A percentile compares a stretch with the other conserved stretches of the same genome.
These are phyloP conservation scores for Cataglyphis altisquamis DNA, from an alignment of 2,888 invertebrate species.

Conservation along the genomic window DNA sequence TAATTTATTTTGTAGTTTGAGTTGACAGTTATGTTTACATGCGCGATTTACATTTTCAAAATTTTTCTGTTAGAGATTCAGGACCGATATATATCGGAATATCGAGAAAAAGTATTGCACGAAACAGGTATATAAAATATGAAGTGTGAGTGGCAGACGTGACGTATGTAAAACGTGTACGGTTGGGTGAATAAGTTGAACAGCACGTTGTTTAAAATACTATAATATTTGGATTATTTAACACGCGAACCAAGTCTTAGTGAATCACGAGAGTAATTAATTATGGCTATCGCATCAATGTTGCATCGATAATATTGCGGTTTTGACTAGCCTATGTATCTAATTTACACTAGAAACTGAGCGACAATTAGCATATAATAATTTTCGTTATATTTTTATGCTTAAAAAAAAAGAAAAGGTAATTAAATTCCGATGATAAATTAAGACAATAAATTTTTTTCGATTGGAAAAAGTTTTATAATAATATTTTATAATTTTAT, in stretches of 20 bases:
- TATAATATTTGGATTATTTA: conserved; percentile 53
- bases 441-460: not conserved
- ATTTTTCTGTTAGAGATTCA: conserved; percentile 18
- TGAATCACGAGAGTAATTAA: conserved; percentile 50
- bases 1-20: conserved; percentile 6
- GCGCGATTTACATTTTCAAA: conserved; percentile 30
- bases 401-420: conserved; percentile 1
- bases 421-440: not conserved
- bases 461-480: not conserved
- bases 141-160: conserved; percentile 30
- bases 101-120: not conserved
- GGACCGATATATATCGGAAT: not conserved
- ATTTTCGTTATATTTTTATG: conserved; percentile 25
- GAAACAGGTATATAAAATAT: conserved; percentile 23
- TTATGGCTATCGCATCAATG: conserved; percentile 50
- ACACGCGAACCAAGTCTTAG: conserved; percentile 30
- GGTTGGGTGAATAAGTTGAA: conserved; percentile 15
- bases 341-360: conserved; percentile 42
- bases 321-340: conserved; percentile 1
- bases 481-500: not conserved
- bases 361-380: conserved; percentile 32
- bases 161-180: conserved; percentile 3
- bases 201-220: conserved; percentile 18
- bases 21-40: conserved; percentile 21
- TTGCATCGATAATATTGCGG: conserved; percentile 41